phyloP scores from a whole-genome alignment of 2,113 vertebrate species.

The Dolichotis patagonum region DNA sequence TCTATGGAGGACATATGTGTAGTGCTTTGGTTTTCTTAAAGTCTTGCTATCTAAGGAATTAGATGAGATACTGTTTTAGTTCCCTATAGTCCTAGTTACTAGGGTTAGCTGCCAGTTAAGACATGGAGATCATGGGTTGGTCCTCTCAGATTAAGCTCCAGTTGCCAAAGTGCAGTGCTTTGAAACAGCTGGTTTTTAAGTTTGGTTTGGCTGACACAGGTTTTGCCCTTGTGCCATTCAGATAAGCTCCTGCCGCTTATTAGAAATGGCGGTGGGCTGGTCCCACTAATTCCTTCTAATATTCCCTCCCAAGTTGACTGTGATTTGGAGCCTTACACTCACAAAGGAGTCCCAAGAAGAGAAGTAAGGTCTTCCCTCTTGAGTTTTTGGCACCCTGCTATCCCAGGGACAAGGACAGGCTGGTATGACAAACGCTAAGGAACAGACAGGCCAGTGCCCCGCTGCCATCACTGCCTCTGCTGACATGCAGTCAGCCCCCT shows the following conservation, averaged over 20 bases:
- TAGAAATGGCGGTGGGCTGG: not conserved
- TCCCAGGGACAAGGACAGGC: too few species aligned
- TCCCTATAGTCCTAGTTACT: not conserved
- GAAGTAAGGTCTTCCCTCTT: too few species aligned
- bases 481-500: not conserved
- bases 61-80: not conserved
- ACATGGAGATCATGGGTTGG: rapidly evolving
- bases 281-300: not conserved
- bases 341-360: too few species aligned
- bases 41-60: not conserved
- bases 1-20: not conserved
- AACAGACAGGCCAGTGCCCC: not conserved
- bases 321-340: not conserved
- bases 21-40: not conserved
- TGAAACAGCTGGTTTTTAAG: not conserved
- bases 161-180: not conserved
- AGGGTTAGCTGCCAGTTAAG: not conserved
- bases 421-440: too few species aligned
- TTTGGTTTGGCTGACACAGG: not conserved
- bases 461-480: not conserved
- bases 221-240: not conserved
- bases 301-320: too few species aligned
- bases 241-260: not conserved
- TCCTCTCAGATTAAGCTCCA: not conserved
- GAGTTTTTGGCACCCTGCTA: too few species aligned